Conservation (phyloP, 1,140 invertebrate genomes). For the Heliconius himera region DNA sequence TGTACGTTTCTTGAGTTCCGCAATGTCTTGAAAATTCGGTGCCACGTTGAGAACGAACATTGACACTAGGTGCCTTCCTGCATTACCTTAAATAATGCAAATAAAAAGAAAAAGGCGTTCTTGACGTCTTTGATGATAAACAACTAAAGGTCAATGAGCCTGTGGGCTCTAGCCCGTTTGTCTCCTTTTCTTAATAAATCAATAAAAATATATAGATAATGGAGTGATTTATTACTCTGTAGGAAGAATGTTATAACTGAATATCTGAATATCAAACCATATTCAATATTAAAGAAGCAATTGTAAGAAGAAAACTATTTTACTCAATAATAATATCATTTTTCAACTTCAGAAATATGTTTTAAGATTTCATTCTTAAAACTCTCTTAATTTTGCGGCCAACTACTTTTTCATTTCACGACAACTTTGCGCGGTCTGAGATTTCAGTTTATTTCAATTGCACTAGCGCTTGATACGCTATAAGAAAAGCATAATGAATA, state of each 20-base stretch:
- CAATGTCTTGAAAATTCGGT: too few relatives aligned
- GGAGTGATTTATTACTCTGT: too few relatives aligned
- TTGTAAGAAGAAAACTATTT: neutral
- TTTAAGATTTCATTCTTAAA: neutral
- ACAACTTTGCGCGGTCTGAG: neutral
- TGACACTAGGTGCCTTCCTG: too few relatives aligned
- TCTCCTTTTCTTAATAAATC: too few relatives aligned
- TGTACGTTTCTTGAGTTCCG: too few relatives aligned
- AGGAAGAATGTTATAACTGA: neutral
- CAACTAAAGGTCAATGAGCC: too few relatives aligned
- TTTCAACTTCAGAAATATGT: neutral
- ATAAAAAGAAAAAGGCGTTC: too few relatives aligned
- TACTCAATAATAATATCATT: neutral
- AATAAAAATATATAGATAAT: too few relatives aligned
- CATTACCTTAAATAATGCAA: too few relatives aligned
- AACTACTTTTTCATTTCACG: constrained; percentile 7
- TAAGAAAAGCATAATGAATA: neutral
- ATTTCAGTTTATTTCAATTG: constrained; percentile 11
- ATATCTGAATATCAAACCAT: neutral
- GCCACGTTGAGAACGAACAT: too few relatives aligned
- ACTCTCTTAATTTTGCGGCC: neutral
- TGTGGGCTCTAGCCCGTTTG: too few relatives aligned
- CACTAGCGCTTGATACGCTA: constrained; percentile 5
- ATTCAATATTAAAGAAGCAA: neutral
- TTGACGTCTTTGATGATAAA: too few relatives aligned